Conservation (phyloP, 2,113 vertebrate species). For the Pollachius pollachius region DNA sequence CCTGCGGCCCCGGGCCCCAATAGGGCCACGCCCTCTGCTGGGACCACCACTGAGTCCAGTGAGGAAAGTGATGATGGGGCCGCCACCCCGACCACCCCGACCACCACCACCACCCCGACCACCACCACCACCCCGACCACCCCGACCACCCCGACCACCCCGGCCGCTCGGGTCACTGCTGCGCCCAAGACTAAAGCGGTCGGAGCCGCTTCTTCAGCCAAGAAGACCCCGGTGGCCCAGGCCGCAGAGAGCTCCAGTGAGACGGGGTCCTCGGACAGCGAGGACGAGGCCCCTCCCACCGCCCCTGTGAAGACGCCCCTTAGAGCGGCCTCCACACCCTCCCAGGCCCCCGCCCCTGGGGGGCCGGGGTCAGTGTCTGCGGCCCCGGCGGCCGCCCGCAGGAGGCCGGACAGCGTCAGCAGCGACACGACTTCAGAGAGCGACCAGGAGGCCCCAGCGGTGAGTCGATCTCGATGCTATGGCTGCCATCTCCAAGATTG, state of each 20-base stretch:
- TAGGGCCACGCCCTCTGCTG: background rate
- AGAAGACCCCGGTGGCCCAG: constrained; percentile 10
- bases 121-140: too few species aligned
- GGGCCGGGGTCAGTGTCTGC: too few species aligned
- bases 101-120: too few species aligned
- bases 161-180: background rate
- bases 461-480: background rate
- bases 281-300: background rate
- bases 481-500: too few species aligned
- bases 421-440: background rate
- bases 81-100: too few species aligned
- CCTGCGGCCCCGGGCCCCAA: background rate
- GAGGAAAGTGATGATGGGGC: background rate
- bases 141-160: too few species aligned
- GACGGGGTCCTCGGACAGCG: background rate
- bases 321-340: background rate
- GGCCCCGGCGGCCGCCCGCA: too few species aligned
- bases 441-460: background rate
- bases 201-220: background rate
- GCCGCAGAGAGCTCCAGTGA: background rate
- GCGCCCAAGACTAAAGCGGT: background rate
- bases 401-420: background rate
- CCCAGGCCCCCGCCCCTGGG: background rate
- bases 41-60: background rate
- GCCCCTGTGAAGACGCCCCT: background rate